phyloP scores from a whole-genome alignment of 2,888 invertebrate species.

The Synanthedon tipuliformis region DNA sequence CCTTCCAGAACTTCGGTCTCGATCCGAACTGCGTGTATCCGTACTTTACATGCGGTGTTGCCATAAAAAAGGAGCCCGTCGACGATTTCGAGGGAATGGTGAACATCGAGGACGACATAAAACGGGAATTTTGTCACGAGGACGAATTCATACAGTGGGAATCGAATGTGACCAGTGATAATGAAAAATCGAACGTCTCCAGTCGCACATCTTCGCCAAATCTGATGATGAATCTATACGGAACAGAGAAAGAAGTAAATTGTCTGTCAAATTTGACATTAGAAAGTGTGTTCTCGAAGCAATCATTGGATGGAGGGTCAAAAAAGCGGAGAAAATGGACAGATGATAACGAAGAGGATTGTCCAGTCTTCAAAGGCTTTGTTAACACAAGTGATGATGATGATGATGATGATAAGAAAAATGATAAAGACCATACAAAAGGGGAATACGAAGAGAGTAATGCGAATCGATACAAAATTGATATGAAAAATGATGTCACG shows the following conservation, averaged over 20 bases:
- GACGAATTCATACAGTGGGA: conserved; percentile 42
- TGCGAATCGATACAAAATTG: neutral
- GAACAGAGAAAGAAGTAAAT: conserved; percentile 16
- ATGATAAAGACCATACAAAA: neutral
- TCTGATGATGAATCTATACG: neutral
- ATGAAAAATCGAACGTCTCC: conserved; percentile 7
- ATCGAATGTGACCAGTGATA: conserved; percentile 21
- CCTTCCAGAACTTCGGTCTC: conserved; percentile 39
- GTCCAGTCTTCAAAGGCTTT: too few species aligned
- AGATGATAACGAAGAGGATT: neutral
- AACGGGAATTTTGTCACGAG: conserved; percentile 18
- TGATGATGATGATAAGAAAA: neutral
- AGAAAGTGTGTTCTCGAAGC: conserved; percentile 38
- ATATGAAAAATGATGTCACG: neutral
- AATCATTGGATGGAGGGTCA: conserved; percentile 33
- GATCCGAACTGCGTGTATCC: conserved; percentile 37
- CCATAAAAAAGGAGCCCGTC: conserved; percentile 23
- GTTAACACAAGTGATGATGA: neutral
- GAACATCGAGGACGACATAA: conserved; percentile 26
- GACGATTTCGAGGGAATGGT: conserved; percentile 31
- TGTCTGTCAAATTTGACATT: conserved; percentile 26
- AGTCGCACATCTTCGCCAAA: conserved; percentile 9
- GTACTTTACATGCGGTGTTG: conserved; percentile 17
- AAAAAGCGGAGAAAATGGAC: conserved; percentile 24
- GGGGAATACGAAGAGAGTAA: neutral